A percentile compares a stretch with the other conserved stretches of the same genome.
Conservation (phyloP, 2,113 vertebrate genomes). For the Eleginops maclovinus region DNA sequence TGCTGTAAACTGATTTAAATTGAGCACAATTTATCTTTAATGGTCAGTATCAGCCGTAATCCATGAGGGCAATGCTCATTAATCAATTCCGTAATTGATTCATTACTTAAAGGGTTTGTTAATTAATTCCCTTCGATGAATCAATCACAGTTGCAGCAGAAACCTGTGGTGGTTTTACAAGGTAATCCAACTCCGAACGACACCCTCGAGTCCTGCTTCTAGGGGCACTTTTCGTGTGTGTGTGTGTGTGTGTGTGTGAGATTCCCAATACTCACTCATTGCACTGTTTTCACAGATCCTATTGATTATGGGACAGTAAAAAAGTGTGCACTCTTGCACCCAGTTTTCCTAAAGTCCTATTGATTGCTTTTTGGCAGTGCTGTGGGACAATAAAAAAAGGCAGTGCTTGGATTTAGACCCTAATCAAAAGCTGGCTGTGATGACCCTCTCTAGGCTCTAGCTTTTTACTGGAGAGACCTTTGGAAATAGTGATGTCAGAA, state of each 20-base stretch:
- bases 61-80: conserved; percentile 52
- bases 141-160: conserved; percentile 67
- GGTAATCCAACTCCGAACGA: conserved; percentile 60
- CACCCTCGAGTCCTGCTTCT: conserved; percentile 44
- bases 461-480: conserved; percentile 53
- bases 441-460: conserved; percentile 27
- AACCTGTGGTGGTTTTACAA: conserved; percentile 53
- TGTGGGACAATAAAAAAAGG: conserved; percentile 63
- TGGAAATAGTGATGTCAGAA: conserved; percentile 67
- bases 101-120: conserved; percentile 71
- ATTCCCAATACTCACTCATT: conserved; percentile 51
- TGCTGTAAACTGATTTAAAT: conserved; percentile 62
- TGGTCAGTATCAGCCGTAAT: conserved; percentile 69
- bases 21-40: conserved; percentile 67
- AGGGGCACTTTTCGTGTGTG: conserved; percentile 36
- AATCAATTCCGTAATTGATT: conserved; percentile 76
- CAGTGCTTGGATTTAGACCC: conserved; percentile 28
- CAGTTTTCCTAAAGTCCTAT: conserved; percentile 76
- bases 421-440: conserved; percentile 66
- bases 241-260: conserved; percentile 8
- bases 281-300: conserved; percentile 54
- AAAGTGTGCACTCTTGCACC: conserved; percentile 70
- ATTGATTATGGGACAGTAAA: conserved; percentile 74
- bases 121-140: conserved; percentile 74
- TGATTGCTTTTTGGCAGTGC: conserved; percentile 73